A percentile compares a stretch with the other conserved stretches of the same genome.
These are phyloP conservation scores for Furcula furcula DNA, from an alignment of 2,888 invertebrate genomes.

Conservation along the genomic window DNA sequence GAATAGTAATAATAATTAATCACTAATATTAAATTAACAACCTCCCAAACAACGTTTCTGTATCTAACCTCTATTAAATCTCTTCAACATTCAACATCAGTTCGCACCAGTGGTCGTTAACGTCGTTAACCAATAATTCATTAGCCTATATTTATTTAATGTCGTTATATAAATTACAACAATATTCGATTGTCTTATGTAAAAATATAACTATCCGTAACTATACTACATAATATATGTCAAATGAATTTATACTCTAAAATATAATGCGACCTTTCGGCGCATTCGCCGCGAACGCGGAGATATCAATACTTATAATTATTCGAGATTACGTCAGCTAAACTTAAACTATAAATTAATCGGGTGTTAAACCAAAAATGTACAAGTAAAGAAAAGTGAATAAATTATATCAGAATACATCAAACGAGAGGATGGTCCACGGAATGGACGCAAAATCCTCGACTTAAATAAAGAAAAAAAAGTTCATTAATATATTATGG, in stretches of 20 bases:
- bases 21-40: constrained; percentile 65
- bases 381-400: background rate
- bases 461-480: constrained; percentile 6
- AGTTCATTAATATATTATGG: too few species aligned
- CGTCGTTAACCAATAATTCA: constrained; percentile 58
- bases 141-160: constrained; percentile 47
- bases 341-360: constrained; percentile 1
- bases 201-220: constrained; percentile 66
- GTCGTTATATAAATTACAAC: constrained; percentile 45
- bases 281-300: constrained; percentile 2
- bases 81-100: constrained; percentile 79
- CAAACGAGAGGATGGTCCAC: background rate
- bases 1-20: constrained; percentile 47
- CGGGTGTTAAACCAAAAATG: background rate
- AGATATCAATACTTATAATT: constrained; percentile 6
- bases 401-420: background rate
- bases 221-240: constrained; percentile 8
- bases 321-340: constrained; percentile 19
- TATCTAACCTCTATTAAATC: constrained; percentile 74
- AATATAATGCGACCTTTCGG: constrained; percentile 18
- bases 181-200: constrained; percentile 60
- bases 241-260: constrained; percentile 5
- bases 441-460: background rate
- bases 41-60: constrained; percentile 65
- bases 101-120: constrained; percentile 77